Evolutionary conservation across 2,888 invertebrate species (phyloP), one percentile per base, ranked within the genome.

Genomic region (Mactromeris polynyma): DNA sequence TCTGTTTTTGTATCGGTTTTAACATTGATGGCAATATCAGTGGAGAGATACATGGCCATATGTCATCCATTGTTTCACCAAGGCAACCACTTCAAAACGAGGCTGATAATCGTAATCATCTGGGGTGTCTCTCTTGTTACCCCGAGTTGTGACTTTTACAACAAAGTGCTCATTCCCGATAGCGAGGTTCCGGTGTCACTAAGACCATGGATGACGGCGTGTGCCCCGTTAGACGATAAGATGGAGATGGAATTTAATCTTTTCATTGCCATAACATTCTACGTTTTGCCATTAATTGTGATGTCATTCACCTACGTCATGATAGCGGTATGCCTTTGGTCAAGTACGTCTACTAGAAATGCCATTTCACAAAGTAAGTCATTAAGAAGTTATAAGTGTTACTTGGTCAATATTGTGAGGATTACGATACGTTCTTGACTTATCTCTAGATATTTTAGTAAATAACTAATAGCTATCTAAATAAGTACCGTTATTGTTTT

Each of bases 11-110:
- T 99, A 93, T 99, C 99, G 0, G 98, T 99, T 78, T 97, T 99
- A 95, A 99, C 99, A 4, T 97, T 99, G 95, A 98, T 98, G 26
- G 98, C 98, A 97, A 99, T 99, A 97, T 98, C 99, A 0, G 97
- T 99, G 95, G 99, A 99, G 97, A 98, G 99, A 94, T 99, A 98
- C 98, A 98, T 99, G 97, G 99, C 99, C 93, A 99, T 99, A 96
- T 99, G 98, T 97, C 98, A 98, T 96, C 99, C 99, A 7, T 97
- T 99, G 93, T 98, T 98, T 96, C 98, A 98, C 97, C 98, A 98
- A 96, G 98, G 98, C 19, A 98, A 98, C 19, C 98, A 98, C 0
- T 97, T 98, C 73, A 97, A 98, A 79, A 98, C 98, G 42, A 98
- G 98, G 97, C 98, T 98, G 2, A 98, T 98, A 83, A 98, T 99